Percentiles rank a stretch among this genome's conserved stretches.
Evolutionary conservation across 2,113 vertebrate genomes (phyloP).

Genomic region (Galemys pyrenaicus): DNA sequence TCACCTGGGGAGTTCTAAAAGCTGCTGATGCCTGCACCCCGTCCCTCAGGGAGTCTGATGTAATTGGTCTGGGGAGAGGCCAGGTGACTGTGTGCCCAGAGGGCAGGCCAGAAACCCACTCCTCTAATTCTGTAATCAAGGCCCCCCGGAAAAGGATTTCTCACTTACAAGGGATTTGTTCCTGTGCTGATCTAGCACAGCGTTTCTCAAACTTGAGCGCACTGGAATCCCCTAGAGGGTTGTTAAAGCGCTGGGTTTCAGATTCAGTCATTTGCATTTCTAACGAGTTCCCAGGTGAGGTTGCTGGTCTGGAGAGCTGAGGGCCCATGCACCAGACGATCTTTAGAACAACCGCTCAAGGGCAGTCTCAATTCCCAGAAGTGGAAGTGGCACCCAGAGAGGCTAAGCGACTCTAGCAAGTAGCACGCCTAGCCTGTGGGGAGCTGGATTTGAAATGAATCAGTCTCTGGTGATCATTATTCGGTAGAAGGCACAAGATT

Average conservation of each 20-base stretch:
- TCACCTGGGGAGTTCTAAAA: background rate
- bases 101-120: background rate
- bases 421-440: background rate
- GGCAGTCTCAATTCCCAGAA: background rate
- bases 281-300: background rate
- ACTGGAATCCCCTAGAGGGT: background rate
- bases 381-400: background rate
- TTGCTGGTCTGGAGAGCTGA: background rate
- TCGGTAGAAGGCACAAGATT: background rate
- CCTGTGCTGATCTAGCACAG: background rate
- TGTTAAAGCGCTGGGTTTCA: background rate
- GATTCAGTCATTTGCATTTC: slow-evolving; percentile 18
- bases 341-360: background rate
- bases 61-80: background rate
- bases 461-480: background rate
- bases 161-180: background rate
- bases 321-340: background rate
- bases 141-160: background rate
- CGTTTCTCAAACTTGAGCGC: background rate
- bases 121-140: background rate
- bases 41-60: background rate
- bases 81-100: background rate
- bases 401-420: background rate
- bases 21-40: background rate
- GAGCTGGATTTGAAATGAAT: background rate